phyloP scores from a whole-genome alignment of 1,140 invertebrate species.

The Aphaenogaster rudis region DNA sequence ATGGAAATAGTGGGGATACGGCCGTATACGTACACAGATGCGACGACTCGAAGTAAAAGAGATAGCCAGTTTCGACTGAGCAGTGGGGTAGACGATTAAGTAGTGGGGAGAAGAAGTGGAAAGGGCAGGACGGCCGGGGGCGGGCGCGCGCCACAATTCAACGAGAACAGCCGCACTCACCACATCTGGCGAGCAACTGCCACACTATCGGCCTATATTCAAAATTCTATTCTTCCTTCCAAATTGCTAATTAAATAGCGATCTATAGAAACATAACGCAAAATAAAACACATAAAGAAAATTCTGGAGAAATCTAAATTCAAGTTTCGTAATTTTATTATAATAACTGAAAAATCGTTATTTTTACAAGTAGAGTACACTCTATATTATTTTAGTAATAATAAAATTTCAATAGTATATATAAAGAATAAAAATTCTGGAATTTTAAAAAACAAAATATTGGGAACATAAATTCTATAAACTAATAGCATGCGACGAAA shows the following conservation, averaged over 20 bases:
- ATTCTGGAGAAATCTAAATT: neutral
- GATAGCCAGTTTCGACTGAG: constrained; percentile 79
- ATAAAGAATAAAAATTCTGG: neutral
- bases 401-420: neutral
- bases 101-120: constrained; percentile 75
- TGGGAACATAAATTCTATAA: neutral
- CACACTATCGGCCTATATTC: constrained; percentile 69
- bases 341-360: neutral
- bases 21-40: constrained; percentile 74
- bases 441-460: neutral
- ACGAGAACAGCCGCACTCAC: constrained; percentile 82
- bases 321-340: neutral
- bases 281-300: neutral
- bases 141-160: constrained; percentile 86
- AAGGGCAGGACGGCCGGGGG: constrained; percentile 82
- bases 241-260: constrained; percentile 1
- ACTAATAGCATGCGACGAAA: constrained; percentile 1
- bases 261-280: neutral
- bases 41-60: constrained; percentile 80
- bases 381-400: neutral
- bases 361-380: neutral
- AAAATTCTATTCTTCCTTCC: constrained; percentile 30
- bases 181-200: constrained; percentile 84
- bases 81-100: constrained; percentile 65
- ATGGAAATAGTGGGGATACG: constrained; percentile 71